Percentiles rank a stretch among this genome's conserved stretches.
Conservation (phyloP, 2,888 invertebrate species). For the Omphaloscelis lunosa region DNA sequence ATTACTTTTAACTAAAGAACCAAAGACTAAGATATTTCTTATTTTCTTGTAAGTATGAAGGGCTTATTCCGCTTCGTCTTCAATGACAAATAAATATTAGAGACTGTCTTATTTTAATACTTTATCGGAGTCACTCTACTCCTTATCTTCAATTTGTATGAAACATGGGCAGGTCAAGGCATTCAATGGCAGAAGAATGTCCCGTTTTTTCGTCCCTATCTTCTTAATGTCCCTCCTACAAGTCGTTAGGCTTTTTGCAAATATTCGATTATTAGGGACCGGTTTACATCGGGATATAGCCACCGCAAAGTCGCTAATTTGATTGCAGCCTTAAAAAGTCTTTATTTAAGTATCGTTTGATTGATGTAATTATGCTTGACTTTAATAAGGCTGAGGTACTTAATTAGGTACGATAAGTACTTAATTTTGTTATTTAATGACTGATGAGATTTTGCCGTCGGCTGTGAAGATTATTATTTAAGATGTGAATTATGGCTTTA, state of each 20-base stretch:
- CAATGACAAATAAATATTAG: background rate
- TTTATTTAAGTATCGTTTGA: conserved; percentile 40
- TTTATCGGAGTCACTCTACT: conserved; percentile 55
- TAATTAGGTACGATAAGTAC: conserved; percentile 26
- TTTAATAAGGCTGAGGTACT: conserved; percentile 40
- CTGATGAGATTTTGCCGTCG: conserved; percentile 6
- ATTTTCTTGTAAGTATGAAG: no score
- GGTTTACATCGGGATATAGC: conserved; percentile 19
- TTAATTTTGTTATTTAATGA: conserved; percentile 32
- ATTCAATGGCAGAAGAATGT: conserved; percentile 75
- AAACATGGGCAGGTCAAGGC: conserved; percentile 74
- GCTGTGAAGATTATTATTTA: background rate
- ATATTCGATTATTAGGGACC: conserved; percentile 60
- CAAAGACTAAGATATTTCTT: background rate
- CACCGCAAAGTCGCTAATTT: conserved; percentile 43
- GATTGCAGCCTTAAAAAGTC: conserved; percentile 39
- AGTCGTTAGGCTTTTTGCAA: conserved; percentile 66
- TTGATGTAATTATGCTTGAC: conserved; percentile 54
- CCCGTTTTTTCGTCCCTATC: conserved; percentile 68
- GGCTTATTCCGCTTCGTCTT: background rate
- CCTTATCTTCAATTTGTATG: conserved; percentile 72
- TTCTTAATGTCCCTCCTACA: conserved; percentile 71
- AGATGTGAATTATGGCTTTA: background rate
- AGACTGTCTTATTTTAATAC: background rate
- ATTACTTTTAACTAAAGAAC: background rate